These are phyloP conservation scores for Anoplopoma fimbria DNA, from an alignment of 2,113 vertebrate genomes.

Conservation along the genomic window DNA sequence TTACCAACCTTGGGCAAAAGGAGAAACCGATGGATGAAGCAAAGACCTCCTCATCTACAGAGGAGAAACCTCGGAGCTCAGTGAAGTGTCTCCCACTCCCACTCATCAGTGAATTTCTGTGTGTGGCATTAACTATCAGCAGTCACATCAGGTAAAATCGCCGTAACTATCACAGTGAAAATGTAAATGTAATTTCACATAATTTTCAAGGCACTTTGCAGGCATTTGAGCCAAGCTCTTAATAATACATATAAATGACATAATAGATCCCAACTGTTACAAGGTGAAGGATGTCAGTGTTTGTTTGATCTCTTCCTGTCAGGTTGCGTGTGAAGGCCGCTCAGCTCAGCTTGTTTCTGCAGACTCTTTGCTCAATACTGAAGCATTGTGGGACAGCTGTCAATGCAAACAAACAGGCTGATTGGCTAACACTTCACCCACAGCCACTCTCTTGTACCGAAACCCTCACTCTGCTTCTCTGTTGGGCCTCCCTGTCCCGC, in stretches of 20 bases:
- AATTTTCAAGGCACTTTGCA: background rate
- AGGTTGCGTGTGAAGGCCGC: conserved; percentile 82
- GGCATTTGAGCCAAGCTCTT: background rate
- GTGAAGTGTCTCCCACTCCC: conserved; percentile 88
- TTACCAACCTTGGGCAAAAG: conserved; percentile 87
- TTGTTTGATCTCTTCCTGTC: conserved; percentile 41
- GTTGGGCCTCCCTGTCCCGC: conserved; percentile 85
- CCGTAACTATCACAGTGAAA: background rate
- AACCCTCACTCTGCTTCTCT: conserved; percentile 85
- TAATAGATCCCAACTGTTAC: background rate
- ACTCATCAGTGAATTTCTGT: conserved; percentile 89
- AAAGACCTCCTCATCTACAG: conserved; percentile 2
- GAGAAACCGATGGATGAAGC: conserved; percentile 39
- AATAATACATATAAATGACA: background rate
- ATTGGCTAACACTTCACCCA: conserved; percentile 78
- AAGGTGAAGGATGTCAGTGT: conserved; percentile 29
- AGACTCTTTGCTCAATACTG: conserved; percentile 85
- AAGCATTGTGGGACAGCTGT: conserved; percentile 80
- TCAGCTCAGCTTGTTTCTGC: conserved; percentile 82
- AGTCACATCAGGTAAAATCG: conserved; percentile 85
- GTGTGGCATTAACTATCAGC: conserved; percentile 77
- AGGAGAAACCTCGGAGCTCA: conserved; percentile 45
- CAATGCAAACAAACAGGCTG: conserved; percentile 73
- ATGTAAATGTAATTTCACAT: background rate
- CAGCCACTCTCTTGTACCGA: conserved; percentile 83